phyloP scores from a whole-genome alignment of 1,140 invertebrate genomes.

The Diachasma alloeum region DNA sequence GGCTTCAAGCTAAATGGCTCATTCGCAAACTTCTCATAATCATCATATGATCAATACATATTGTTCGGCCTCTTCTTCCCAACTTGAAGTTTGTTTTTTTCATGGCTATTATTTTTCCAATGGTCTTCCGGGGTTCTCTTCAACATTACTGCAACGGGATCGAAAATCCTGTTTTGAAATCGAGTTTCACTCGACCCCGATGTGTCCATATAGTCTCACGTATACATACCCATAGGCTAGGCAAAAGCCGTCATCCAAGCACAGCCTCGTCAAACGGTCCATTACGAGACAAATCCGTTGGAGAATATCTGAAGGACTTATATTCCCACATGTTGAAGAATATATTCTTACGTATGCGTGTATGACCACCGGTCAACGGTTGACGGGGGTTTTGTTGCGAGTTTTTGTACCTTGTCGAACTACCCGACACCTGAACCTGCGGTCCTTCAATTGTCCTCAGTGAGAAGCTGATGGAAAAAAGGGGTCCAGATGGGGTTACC shows the following conservation, averaged over 20 bases:
- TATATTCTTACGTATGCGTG: constrained; percentile 18
- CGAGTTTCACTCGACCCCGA: constrained; percentile 49
- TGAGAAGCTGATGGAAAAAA: background rate
- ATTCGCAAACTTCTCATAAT: background rate
- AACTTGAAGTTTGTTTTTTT: constrained; percentile 14
- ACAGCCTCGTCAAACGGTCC: constrained; percentile 58
- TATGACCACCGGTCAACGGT: constrained; percentile 37
- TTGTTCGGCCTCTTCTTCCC: background rate
- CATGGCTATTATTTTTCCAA: constrained; percentile 1
- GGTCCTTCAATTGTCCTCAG: constrained; percentile 15
- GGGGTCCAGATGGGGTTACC: background rate
- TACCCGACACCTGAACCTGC: constrained; percentile 44
- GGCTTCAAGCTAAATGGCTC: background rate
- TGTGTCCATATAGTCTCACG: background rate
- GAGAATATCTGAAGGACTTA: constrained; percentile 3
- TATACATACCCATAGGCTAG: constrained; percentile 2
- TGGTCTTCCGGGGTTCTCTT: constrained; percentile 30
- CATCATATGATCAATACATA: background rate
- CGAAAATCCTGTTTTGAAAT: constrained; percentile 62
- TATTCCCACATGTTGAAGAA: constrained; percentile 20
- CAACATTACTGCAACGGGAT: constrained; percentile 39
- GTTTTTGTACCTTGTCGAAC: constrained; percentile 45
- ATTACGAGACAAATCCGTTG: constrained; percentile 36
- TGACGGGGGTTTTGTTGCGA: constrained; percentile 1
- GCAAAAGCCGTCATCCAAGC: constrained; percentile 3